These are phyloP conservation scores for Nibea coibor DNA, from an alignment of 2,113 vertebrate species.

Conservation along the genomic window DNA sequence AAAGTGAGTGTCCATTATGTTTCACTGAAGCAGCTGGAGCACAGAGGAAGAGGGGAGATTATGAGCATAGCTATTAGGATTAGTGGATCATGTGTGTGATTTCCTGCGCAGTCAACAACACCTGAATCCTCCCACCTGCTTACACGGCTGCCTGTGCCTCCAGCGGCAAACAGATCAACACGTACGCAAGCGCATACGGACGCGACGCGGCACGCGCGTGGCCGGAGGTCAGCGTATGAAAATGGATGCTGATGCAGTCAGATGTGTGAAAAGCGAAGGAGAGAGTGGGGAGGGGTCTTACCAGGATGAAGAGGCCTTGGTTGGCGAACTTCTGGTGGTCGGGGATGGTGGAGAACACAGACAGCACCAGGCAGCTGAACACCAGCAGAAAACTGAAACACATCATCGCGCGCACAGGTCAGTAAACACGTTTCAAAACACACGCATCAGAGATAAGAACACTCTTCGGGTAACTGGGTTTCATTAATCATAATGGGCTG, in stretches of 20 bases:
- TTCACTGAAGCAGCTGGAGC: constrained; percentile 62
- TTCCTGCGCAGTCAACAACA: constrained; percentile 83
- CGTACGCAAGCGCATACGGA: constrained; percentile 19
- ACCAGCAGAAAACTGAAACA: constrained; percentile 95
- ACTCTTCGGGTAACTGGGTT: neutral
- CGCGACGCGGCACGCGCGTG: neutral
- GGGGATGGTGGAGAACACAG: constrained; percentile 98
- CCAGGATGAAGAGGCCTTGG: constrained; percentile 96
- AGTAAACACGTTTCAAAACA: constrained; percentile 6
- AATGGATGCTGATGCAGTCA: constrained; percentile 20
- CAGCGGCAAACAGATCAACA: constrained; percentile 54
- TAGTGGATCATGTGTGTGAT: constrained; percentile 73
- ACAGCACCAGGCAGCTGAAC: constrained; percentile 98
- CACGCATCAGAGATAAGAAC: neutral
- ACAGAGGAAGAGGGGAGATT: constrained; percentile 63
- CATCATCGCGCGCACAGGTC: constrained; percentile 25
- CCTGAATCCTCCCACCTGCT: constrained; percentile 79
- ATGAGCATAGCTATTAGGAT: constrained; percentile 78
- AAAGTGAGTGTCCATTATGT: constrained; percentile 71
- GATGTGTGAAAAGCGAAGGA: neutral
- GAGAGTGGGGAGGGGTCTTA: constrained; percentile 73
- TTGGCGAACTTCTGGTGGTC: constrained; percentile 94
- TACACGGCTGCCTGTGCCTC: constrained; percentile 71
- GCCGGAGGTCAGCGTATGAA: neutral
- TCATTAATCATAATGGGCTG: constrained; percentile 2